A percentile compares a stretch with the other conserved stretches of the same genome.
phyloP scores from a whole-genome alignment of 2,113 vertebrate species.

The Tyrannus savana region DNA sequence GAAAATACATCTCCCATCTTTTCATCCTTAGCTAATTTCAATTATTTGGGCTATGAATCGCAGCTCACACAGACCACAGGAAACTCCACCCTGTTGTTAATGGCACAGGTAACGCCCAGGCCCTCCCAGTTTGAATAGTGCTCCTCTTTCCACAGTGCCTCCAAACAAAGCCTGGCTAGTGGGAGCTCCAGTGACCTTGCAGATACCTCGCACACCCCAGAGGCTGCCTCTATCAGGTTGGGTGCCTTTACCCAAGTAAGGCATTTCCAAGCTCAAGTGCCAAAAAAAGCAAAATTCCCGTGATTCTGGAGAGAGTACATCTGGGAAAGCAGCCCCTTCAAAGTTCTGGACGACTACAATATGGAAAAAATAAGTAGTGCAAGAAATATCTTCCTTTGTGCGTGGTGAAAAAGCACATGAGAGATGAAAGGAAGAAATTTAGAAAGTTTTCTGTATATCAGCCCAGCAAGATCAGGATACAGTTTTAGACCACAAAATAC shows the following conservation, averaged over 20 bases:
- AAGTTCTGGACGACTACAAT: background rate
- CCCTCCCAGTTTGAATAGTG: background rate
- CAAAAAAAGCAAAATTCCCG: background rate
- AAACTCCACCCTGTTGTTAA: background rate
- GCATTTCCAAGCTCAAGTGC: background rate
- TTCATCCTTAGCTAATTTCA: background rate
- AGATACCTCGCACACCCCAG: rapidly evolving
- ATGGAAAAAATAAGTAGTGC: background rate
- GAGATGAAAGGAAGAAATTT: background rate
- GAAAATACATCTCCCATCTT: background rate
- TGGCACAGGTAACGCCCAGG: background rate
- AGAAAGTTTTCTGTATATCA: background rate
- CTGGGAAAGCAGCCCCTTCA: background rate
- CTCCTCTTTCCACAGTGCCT: background rate
- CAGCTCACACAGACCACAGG: background rate
- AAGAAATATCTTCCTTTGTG: rapidly evolving
- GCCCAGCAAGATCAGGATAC: background rate
- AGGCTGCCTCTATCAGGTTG: background rate
- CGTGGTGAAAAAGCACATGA: rapidly evolving
- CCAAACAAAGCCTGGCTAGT: background rate
- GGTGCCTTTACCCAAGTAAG: background rate
- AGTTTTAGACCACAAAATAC: background rate
- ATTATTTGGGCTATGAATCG: background rate
- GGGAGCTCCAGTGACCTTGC: background rate
- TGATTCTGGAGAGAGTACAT: background rate